Percentiles rank a stretch among this genome's conserved stretches.
phyloP scores from a whole-genome alignment of 2,113 vertebrate genomes.

The Telmatochromis sp. region DNA sequence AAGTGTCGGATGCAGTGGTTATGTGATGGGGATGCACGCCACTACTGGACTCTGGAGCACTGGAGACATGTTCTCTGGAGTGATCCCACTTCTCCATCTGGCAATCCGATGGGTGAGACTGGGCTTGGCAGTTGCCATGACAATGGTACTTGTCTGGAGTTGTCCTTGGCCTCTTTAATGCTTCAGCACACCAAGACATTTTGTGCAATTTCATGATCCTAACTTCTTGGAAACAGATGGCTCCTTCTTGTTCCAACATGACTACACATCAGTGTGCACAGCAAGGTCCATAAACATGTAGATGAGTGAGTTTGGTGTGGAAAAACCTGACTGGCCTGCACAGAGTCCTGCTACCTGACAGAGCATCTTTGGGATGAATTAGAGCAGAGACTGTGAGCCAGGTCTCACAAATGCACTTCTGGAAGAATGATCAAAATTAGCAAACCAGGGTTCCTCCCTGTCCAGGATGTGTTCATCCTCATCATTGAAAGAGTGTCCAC shows the following conservation, averaged over 20 bases:
- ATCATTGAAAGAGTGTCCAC: not conserved
- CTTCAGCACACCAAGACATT: not conserved
- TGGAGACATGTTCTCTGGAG: not conserved
- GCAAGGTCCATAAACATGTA: not conserved
- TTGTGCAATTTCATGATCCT: not conserved
- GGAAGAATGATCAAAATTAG: not conserved
- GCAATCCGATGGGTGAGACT: not conserved
- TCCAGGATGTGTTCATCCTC: accelerated
- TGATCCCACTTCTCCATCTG: not conserved
- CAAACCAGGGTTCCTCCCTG: not conserved
- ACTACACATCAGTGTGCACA: not conserved
- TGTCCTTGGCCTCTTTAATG: not conserved
- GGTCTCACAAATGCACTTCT: not conserved
- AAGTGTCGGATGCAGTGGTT: not conserved
- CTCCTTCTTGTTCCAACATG: not conserved
- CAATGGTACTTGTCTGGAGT: not conserved
- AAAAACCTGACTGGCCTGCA: not conserved
- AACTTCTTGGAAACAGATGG: not conserved
- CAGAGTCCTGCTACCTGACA: not conserved
- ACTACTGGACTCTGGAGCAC: not conserved
- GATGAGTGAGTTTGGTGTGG: not conserved
- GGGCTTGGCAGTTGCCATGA: not conserved
- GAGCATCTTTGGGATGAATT: not conserved
- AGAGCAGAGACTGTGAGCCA: not conserved
- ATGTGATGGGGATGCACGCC: not conserved